Conservation (phyloP, 2,888 invertebrate genomes). For the Ophonus ardosiacus region DNA sequence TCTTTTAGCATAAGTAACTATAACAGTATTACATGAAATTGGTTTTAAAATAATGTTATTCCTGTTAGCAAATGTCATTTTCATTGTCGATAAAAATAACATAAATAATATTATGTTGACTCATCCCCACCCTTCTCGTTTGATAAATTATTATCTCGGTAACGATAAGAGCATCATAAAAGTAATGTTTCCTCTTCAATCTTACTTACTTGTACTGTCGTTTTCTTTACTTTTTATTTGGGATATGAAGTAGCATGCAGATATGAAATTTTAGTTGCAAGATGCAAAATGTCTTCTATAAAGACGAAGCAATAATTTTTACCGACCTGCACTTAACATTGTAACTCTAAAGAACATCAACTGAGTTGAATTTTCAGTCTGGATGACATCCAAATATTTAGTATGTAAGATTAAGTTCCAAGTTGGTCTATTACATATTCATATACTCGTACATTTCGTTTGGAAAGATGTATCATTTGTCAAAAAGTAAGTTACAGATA, state of each 20-base stretch:
- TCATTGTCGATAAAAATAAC: neutral
- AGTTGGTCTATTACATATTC: neutral
- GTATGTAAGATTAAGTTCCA: neutral
- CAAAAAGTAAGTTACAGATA: neutral
- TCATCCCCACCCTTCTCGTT: neutral
- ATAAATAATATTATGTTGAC: conserved; percentile 2
- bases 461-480: neutral
- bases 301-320: too few species aligned
- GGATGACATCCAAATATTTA: neutral
- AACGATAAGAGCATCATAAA: conserved; percentile 12
- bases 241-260: neutral
- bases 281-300: too few species aligned
- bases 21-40: too few species aligned
- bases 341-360: too few species aligned
- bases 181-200: neutral
- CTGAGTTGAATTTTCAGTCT: neutral
- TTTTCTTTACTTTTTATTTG: neutral
- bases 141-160: neutral
- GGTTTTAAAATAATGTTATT: too few species aligned
- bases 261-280: too few species aligned
- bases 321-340: too few species aligned
- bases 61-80: too few species aligned
- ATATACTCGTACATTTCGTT: neutral
- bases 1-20: too few species aligned
- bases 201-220: neutral